A percentile compares a stretch with the other conserved stretches of the same genome.
Evolutionary conservation across 1,140 invertebrate genomes (phyloP).

Genomic region (Drosophila santomea): DNA sequence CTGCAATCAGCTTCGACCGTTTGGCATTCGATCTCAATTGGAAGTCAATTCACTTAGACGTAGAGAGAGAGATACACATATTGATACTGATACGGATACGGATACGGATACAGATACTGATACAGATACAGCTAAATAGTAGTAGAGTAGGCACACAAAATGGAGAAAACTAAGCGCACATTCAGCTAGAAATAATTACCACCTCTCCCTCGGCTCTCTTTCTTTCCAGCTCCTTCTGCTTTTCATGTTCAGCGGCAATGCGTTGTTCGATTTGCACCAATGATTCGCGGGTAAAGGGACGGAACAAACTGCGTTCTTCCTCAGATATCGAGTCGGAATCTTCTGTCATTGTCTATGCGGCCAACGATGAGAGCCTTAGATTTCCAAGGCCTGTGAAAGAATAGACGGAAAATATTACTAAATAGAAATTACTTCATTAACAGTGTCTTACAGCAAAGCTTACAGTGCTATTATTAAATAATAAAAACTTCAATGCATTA

Average conservation of each 20-base stretch:
- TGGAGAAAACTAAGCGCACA: slow-evolving; percentile 42
- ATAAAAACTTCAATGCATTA: neutral
- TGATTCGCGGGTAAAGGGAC: slow-evolving; percentile 98
- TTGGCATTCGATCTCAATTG: slow-evolving; percentile 48
- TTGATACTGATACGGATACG: slow-evolving; percentile 17
- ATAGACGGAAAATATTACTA: too few species aligned
- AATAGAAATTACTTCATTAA: too few species aligned
- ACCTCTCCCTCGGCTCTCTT: slow-evolving; percentile 97
- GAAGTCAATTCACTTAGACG: slow-evolving; percentile 45
- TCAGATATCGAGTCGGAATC: slow-evolving; percentile 95
- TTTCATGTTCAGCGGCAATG: slow-evolving; percentile 97
- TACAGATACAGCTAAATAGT: slow-evolving; percentile 38
- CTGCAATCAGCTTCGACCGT: slow-evolving; percentile 16
- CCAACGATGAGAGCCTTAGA: slow-evolving; percentile 85
- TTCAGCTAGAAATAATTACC: slow-evolving; percentile 85
- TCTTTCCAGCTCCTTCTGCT: slow-evolving; percentile 97
- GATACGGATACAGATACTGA: slow-evolving; percentile 12
- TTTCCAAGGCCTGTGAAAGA: slow-evolving; percentile 82
- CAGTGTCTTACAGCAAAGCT: too few species aligned
- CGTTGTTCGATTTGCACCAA: slow-evolving; percentile 96
- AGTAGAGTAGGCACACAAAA: slow-evolving; percentile 58
- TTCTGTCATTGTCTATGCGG: slow-evolving; percentile 92
- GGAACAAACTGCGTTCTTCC: slow-evolving; percentile 97
- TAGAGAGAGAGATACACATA: slow-evolving; percentile 23
- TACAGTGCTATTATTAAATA: neutral